Percentiles rank a stretch among this genome's conserved stretches.
These are phyloP conservation scores for Artemia sp. DNA, from an alignment of 2,888 invertebrate genomes.

Conservation along the genomic window DNA sequence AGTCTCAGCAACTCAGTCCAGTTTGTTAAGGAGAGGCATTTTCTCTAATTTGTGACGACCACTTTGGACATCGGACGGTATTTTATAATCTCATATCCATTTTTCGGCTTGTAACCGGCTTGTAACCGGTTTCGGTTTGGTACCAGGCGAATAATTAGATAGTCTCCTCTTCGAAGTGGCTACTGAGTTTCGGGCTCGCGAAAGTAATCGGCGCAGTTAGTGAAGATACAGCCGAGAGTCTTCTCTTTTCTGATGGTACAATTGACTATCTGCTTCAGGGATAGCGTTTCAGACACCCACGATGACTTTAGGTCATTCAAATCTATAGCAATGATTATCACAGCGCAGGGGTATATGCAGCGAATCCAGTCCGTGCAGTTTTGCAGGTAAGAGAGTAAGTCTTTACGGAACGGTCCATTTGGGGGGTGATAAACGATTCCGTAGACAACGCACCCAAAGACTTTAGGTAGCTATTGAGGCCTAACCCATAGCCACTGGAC, in stretches of 20 bases:
- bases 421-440: too few species aligned
- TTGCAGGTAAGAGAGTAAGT: too few species aligned
- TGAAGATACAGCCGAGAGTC: too few species aligned
- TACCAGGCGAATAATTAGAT: slow-evolving; percentile 4
- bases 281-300: slow-evolving; percentile 13
- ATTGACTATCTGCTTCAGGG: not conserved
- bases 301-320: not conserved
- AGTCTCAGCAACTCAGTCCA: not conserved
- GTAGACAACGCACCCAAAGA: too few species aligned
- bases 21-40: slow-evolving; percentile 1
- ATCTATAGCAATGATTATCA: not conserved
- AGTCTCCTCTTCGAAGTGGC: not conserved
- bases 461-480: too few species aligned
- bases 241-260: too few species aligned
- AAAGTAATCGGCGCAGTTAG: too few species aligned
- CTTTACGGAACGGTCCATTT: too few species aligned
- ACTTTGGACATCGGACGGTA: not conserved
- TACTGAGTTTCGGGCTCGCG: not conserved
- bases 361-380: not conserved
- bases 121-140: not conserved
- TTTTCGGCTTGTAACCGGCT: slow-evolving; percentile 2
- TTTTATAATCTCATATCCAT: slow-evolving; percentile 9
- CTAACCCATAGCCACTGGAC: not conserved
- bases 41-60: not conserved
- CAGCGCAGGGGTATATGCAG: slow-evolving; percentile 10